Evolutionary conservation across 2,888 invertebrate genomes (phyloP), one percentile per base, ranked within the genome.

Genomic region (Rhagophthalmus giganteus): DNA sequence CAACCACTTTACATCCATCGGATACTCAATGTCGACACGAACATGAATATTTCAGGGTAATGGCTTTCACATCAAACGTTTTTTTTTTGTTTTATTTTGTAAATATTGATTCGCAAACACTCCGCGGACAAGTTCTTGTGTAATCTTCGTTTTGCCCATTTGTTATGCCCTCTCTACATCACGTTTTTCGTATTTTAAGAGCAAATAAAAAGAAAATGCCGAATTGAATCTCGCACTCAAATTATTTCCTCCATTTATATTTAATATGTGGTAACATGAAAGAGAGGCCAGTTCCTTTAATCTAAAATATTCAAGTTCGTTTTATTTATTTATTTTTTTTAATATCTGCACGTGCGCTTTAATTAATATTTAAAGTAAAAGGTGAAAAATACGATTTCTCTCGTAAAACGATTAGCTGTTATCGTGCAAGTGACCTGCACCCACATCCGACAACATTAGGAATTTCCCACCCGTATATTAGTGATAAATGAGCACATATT

Each of bases 11-110:
- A 64, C 68, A 70, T 70, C 70, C 68, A 66, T 61, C 60, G 64
- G 62, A 65, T 66, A 65, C 61, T 57, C 60, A 52, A 57, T 59
- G 61, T 58, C 66, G 69, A 70, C 69, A 70, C 71, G 69, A 68
- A 68, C 70, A 67, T 65, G 70, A 71, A 71, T 70, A 69, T 70
- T 68, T 69, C 68, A 68, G 58, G 58, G 62, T 67, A 66, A 66
- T 66, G 60, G 65, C 63, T 61, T 59, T 62, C 60, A 61, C 59
- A 54, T 61, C 60, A 58, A 57, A 57, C 56, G 55, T 44, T 61
- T 63, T 64, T 20, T 65, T 64, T 66, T 62, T 48, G 44, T 50
- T 62, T 63, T 60, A 57, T 60, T 63, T 57, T 60, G 64, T 65
- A 65, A 69, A 69, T 66, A 64, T 66, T 65, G 65, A 65, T 63